A percentile compares a stretch with the other conserved stretches of the same genome.
These are phyloP conservation scores for Columba livia DNA, from an alignment of 2,113 vertebrate genomes.

Conservation along the genomic window DNA sequence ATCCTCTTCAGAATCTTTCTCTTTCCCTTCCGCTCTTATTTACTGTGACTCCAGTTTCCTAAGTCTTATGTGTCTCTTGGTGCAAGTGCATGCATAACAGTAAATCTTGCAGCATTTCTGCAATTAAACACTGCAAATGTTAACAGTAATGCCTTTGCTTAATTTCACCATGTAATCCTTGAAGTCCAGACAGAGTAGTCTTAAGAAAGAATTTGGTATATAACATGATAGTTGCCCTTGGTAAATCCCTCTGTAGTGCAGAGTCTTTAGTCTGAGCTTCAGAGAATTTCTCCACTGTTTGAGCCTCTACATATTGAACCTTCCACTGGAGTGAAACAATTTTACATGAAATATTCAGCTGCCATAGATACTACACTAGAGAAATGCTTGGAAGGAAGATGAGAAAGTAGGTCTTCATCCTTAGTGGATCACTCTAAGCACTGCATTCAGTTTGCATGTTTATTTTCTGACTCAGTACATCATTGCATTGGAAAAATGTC, in stretches of 20 bases:
- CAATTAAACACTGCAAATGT: background rate
- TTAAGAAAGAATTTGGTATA: background rate
- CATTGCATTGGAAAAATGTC: background rate
- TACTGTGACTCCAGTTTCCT: background rate
- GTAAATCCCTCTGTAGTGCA: background rate
- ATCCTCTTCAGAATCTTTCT: background rate
- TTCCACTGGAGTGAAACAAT: background rate
- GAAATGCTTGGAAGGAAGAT: background rate
- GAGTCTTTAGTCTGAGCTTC: background rate
- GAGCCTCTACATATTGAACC: background rate
- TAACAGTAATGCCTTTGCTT: background rate
- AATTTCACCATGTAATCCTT: background rate
- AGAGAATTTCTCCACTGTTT: background rate
- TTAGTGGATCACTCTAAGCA: background rate
- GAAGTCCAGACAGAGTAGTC: fast-evolving
- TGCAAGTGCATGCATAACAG: fast-evolving
- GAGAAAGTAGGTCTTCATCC: background rate
- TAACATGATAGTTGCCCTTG: background rate
- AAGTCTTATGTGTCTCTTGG: background rate
- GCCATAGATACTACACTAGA: background rate
- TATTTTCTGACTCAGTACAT: background rate
- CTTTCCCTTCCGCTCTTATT: background rate
- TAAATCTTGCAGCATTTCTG: background rate
- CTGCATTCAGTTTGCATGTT: background rate
- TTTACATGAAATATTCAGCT: background rate